Evolutionary conservation across 2,888 invertebrate species (phyloP).

Genomic region (Conistra vaccinii): DNA sequence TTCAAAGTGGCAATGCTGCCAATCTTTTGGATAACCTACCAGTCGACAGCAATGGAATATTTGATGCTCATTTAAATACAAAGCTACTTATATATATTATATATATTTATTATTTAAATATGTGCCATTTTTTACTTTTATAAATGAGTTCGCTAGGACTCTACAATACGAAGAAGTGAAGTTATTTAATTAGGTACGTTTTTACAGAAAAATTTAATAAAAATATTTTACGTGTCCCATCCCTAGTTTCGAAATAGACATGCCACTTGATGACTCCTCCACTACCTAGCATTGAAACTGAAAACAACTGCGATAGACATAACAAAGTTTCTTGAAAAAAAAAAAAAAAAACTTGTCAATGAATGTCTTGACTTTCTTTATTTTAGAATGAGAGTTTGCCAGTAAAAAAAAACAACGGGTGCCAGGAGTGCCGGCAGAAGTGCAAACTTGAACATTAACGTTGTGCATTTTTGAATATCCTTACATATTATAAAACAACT

Average conservation of each 20-base stretch:
- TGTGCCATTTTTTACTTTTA: neutral
- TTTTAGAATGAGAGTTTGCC: neutral
- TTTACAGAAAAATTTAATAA: no score
- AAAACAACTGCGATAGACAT: slow-evolving; percentile 65
- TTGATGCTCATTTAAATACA: neutral
- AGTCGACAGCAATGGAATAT: neutral
- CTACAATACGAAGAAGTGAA: neutral
- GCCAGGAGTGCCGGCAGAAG: no score
- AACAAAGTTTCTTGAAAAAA: slow-evolving; percentile 37
- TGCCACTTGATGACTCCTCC: slow-evolving; percentile 87
- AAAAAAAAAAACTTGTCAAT: neutral
- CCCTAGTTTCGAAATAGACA: slow-evolving; percentile 84
- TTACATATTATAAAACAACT: no score
- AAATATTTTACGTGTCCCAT: slow-evolving; percentile 55
- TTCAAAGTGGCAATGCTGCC: neutral
- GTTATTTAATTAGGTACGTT: neutral
- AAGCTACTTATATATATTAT: no score
- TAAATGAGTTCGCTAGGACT: neutral
- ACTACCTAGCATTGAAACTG: slow-evolving; percentile 78
- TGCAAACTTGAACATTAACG: no score
- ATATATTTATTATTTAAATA: no score
- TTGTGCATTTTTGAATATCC: no score
- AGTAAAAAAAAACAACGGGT: slow-evolving; percentile 8
- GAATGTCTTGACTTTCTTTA: neutral
- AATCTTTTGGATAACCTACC: neutral